Evolutionary conservation across 2,113 vertebrate species (phyloP), one percentile per base, ranked within the genome.

Genomic region (Oryzias melastigma): DNA sequence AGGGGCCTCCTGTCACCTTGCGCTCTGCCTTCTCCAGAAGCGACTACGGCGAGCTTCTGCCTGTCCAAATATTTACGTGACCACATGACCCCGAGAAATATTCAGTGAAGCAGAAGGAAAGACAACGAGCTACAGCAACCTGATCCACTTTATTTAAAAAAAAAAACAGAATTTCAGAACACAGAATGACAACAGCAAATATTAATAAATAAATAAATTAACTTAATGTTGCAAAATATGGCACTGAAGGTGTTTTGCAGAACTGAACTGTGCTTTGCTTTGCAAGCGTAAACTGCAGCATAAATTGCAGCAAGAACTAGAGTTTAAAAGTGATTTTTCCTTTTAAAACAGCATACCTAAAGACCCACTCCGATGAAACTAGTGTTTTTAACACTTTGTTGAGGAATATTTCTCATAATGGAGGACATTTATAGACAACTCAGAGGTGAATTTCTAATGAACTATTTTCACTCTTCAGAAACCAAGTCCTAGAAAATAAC

Each of bases 61-160:
- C 27, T 52, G 25, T 71, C 20, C 52, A 81, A 79, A 85, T 68
- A 82, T 74, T 82, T 71, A 84, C 35, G 20, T 47, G n/a, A 50
- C 52, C 60, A 62, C 60, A 63, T 17, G 65, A 65, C 56, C 40
- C 1, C 7, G 52, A 62, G 47, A 59, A 62, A 54, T 19, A 47
- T 42, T 43, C 5, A 41, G 18, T 35, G 25, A 69, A 40, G 45
- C 25, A 55, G 51, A 15, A 52, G 41, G 47, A 68, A 35, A 49
- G 25, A 56, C 47, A 20, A 35, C 14, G 10, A 55, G 14, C 24
- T 8, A 14, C 4, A 48, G 25, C 7, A 20, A 14, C 44, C 44
- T 44, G 13, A 46, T 14, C 15, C 12, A 5, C 44, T 47, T 58
- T 58, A 47, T 47, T 58, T 35, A 27, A 27, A 27, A 1, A 3